Base-by-base conservation (phyloP, 1,140 invertebrate genomes). In the Arion vulgaris region DNA sequence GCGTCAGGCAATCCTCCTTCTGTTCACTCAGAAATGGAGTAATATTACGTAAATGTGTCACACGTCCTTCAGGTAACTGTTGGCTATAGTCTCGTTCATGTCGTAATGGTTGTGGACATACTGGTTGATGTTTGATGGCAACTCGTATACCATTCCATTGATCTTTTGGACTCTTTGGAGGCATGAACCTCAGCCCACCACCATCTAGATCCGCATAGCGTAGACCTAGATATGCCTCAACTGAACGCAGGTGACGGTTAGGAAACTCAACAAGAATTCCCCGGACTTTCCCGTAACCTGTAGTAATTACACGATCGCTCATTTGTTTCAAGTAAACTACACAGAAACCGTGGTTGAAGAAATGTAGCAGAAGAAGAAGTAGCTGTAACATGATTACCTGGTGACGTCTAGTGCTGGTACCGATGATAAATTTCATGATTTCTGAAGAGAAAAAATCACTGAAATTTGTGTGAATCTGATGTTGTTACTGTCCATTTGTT, bases 1-100 rank as follows among this genome's bases (percentile, higher is more conserved):
- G 94, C 92, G 98, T 98, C 45, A 99, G 94, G 91, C 98, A 99
- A 93, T 99, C 98, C 93, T 99, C 98, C 86, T 95, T 97, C 93
- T 98, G 97, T 90, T 98, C 96, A 86, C 94, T 94, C 74, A 99
- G 94, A 91, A 96, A 96, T 17, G 96, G 96, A 84, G 97, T 92
- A 89, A 98, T 94, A 87, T 96, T 94, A 89, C 95, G 96, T 80
- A 99, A 94, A 89, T 97, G 96, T 89, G 97, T 95, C 84, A 97
- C 93, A 69, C 97, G 93, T 2, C 96, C 97, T 84, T 95, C 95
- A 5, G 98, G 97, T 94, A 98, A 97, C 79, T 94, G 95, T 71
- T 92, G 90, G 80, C 73, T 71, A 32, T 88, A 83, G 28, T 88
- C 86, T 75, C 80, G 93, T 84, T 97, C 95, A 91, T 96, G 95